Evolutionary conservation across 2,888 invertebrate genomes (phyloP), one percentile per base, ranked within the genome.

Genomic region (Latheticus oryzae): DNA sequence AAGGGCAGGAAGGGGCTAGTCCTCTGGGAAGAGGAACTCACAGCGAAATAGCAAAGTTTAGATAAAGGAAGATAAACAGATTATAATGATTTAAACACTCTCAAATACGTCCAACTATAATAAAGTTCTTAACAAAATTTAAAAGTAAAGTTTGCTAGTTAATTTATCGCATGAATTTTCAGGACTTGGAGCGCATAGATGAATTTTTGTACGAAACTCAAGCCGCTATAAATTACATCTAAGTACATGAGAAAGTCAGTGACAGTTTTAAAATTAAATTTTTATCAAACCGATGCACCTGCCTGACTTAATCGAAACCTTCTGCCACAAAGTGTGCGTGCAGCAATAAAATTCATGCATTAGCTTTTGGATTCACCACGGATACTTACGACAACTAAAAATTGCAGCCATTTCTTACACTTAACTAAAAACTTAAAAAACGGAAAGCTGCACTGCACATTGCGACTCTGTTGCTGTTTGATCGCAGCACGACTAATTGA

Each of bases 41-140:
- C 63, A 67, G 69, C 71, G 70, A 73, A 73, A 74, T 72, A 68
- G 69, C 71, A 70, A 76, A 75, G 73, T 75, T 75, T 72, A 74
- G 74, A 74, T 75, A 72, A 71, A 74, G 71, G 71, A 65, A 70
- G 73, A 76, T 76, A 76, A 75, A 75, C 73, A 73, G 74, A 75
- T 75, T 75, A 75, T 66, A 70, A 74, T 75, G 75, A 76, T 76
- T 75, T 75, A 76, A 61, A 59, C 65, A 69, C 71, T 71, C 72
- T 71, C 71, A 68, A 74, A 74, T 73, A 73, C 72, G 73, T 74
- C 68, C 67, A 66, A 70, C 69, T 68, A 69, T 68, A 68, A 70
- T 65, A 71, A 73, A 73, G 69, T 73, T 72, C 60, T 65, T 61
- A 67, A 66, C 65, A 63, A 68, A 73, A 73, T 72, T 73, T 72